phyloP scores from a whole-genome alignment of 1,140 invertebrate species.

The Drepana arcuata region DNA sequence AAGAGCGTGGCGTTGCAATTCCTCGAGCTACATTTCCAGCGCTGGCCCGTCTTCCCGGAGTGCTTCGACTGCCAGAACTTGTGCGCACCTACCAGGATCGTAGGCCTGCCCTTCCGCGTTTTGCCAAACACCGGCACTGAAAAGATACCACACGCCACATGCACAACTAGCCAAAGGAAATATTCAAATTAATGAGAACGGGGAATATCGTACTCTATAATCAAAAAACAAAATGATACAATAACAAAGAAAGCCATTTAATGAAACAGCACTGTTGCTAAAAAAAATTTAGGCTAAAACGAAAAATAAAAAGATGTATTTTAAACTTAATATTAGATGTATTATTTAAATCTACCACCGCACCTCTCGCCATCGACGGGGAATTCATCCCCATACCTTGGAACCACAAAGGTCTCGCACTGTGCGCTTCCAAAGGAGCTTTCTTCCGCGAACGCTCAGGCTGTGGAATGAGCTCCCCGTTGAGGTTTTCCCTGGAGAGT shows the following conservation, averaged over 20 bases:
- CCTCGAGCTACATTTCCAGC: conserved; percentile 6
- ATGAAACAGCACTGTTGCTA: background rate
- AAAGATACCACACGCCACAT: background rate
- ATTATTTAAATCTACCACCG: no score
- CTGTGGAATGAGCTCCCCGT: no score
- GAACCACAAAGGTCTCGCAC: no score
- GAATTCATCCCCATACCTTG: no score
- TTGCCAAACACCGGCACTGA: background rate
- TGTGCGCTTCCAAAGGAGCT: no score
- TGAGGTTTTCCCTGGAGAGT: no score
- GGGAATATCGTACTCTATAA: background rate
- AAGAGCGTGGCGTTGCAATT: conserved; percentile 5
- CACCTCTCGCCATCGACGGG: no score
- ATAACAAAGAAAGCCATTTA: background rate
- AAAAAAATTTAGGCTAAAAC: background rate
- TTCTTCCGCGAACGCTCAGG: no score
- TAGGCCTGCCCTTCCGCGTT: background rate
- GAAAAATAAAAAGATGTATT: no score
- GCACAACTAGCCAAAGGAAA: background rate
- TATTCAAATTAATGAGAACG: background rate
- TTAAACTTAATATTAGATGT: no score
- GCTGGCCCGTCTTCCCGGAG: background rate
- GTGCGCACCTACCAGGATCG: background rate
- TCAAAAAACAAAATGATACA: background rate
- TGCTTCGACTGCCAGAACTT: background rate